phyloP scores from a whole-genome alignment of 92 coral and sea anemone species.

The Epizoanthus fatuus region DNA sequence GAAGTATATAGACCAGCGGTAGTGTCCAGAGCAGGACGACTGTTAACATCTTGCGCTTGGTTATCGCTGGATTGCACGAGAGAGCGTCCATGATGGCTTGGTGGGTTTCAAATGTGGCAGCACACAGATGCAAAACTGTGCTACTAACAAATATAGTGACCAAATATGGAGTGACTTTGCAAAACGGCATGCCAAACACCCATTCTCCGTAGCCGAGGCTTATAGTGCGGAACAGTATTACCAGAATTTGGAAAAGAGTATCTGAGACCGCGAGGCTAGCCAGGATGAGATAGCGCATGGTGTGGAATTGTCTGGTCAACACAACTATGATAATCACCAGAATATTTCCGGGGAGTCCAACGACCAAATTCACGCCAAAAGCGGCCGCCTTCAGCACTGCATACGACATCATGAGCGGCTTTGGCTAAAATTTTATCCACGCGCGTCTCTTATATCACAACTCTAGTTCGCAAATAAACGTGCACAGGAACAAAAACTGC shows the following conservation, averaged over 20 bases:
- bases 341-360: constrained; percentile 24
- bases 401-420: not conserved
- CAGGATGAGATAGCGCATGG: constrained; percentile 5
- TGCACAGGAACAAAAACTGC: too few relatives aligned
- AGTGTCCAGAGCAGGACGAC: constrained; percentile 4
- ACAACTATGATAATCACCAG: not conserved
- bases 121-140: constrained; percentile 1
- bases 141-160: not conserved
- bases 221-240: constrained; percentile 1
- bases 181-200: not conserved
- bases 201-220: constrained; percentile 7
- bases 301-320: not conserved
- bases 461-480: too few relatives aligned
- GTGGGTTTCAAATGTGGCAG: constrained; percentile 13
- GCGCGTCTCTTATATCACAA: not conserved
- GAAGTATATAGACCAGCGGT: not conserved
- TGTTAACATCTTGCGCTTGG: not conserved
- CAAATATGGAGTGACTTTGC: not conserved
- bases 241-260: not conserved
- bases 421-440: not conserved
- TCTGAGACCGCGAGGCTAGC: constrained; percentile 28
- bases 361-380: not conserved
- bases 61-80: not conserved
- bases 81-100: not conserved
- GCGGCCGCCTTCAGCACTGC: not conserved